A percentile compares a stretch with the other conserved stretches of the same genome.
Evolutionary conservation across 2,797 vertebrate genomes (phyloP).

Genomic region (Sparidentex hasta): DNA sequence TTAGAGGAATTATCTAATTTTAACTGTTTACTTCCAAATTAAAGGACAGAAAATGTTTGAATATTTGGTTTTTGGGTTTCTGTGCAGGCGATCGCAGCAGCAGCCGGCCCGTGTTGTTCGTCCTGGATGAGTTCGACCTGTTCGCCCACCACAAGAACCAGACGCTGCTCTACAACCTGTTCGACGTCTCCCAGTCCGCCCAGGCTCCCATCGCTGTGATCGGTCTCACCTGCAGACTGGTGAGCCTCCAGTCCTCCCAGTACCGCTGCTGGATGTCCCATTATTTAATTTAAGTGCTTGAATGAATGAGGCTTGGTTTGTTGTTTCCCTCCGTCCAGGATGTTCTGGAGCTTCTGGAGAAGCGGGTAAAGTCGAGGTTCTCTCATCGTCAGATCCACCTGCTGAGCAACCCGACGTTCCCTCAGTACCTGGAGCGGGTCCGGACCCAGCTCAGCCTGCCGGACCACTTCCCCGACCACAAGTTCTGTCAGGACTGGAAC

Average conservation of each 20-base stretch:
- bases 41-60: too few species aligned
- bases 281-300: not conserved
- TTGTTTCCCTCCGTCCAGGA: constrained; percentile 80
- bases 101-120: constrained; percentile 93
- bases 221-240: constrained; percentile 95
- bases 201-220: constrained; percentile 95
- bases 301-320: too few species aligned
- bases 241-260: constrained; percentile 51
- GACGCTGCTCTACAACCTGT: constrained; percentile 96
- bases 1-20: too few species aligned
- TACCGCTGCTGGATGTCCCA: too few species aligned
- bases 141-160: constrained; percentile 98
- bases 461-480: constrained; percentile 83
- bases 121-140: constrained; percentile 98
- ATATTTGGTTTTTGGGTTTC: not conserved
- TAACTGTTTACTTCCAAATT: too few species aligned
- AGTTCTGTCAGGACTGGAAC: constrained; percentile 92
- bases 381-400: constrained; percentile 97
- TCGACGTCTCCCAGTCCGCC: constrained; percentile 96
- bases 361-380: constrained; percentile 97
- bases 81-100: constrained; percentile 88
- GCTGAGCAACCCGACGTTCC: constrained; percentile 87
- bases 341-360: constrained; percentile 96
- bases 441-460: constrained; percentile 88
- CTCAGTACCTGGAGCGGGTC: constrained; percentile 88